phyloP scores from a whole-genome alignment of 2,113 vertebrate species.

The Falcunculus frontatus region DNA sequence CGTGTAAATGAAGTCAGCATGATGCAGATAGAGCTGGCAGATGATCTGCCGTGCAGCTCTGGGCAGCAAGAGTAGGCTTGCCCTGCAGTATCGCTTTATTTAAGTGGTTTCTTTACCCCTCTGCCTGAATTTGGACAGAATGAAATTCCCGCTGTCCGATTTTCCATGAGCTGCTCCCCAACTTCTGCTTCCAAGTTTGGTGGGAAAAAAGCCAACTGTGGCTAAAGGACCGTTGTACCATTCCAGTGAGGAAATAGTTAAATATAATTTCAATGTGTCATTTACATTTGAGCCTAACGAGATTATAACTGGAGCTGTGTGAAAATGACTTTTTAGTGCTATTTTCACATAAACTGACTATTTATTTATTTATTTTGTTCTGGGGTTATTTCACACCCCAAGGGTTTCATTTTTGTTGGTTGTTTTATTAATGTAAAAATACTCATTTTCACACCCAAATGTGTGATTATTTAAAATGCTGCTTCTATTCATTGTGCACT shows the following conservation, averaged over 20 bases:
- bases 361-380: constrained; percentile 61
- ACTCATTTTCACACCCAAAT: constrained; percentile 60
- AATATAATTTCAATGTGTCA: constrained; percentile 33
- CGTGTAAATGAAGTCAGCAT: constrained; percentile 79
- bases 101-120: constrained; percentile 3
- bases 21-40: constrained; percentile 59
- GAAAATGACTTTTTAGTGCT: constrained; percentile 60
- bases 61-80: constrained; percentile 73
- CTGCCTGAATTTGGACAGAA: neutral
- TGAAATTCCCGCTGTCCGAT: neutral
- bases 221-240: neutral
- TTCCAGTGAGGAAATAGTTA: constrained; percentile 28
- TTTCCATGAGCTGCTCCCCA: neutral
- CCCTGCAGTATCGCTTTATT: constrained; percentile 25
- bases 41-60: constrained; percentile 34
- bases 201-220: neutral
- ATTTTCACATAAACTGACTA: constrained; percentile 56
- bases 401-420: constrained; percentile 55
- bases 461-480: constrained; percentile 63
- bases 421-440: constrained; percentile 67
- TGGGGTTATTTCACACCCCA: constrained; percentile 62
- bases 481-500: constrained; percentile 46
- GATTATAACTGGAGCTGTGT: constrained; percentile 52
- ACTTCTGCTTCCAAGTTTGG: neutral
- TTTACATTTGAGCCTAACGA: constrained; percentile 55